Base-by-base conservation (phyloP, 2,797 vertebrate species). In the Pipistrellus pygmaeus region DNA sequence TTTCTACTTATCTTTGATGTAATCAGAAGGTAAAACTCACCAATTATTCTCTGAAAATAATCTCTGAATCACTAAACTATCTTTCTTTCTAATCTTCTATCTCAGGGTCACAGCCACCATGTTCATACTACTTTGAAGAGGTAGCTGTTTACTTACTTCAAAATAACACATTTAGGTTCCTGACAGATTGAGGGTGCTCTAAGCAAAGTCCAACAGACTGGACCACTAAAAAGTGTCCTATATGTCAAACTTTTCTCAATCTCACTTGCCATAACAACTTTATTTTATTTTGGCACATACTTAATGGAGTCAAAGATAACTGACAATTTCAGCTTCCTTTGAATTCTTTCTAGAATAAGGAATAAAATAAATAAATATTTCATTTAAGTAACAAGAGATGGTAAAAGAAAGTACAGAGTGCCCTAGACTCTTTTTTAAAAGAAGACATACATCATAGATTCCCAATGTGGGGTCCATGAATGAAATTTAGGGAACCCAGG, bases 271-370 rank as follows among this genome's bases (percentile, higher is more conserved):
- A 44, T 38, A 71, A 62, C 17, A 90, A 7, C 64, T 81, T 55
- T 35, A 51, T 91, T 88, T 96, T 92, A 91, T n/a, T 85, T 55
- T 85, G 32, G 25, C 32, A 82, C 73, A 82, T 25, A 44, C 1
- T 76, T 18, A 72, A 10, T 55, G 21, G 8, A 83, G 14, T 87
- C 60, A 86, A 17, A 93, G 53, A 90, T 3, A 91, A 14, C 11
- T 73, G 9, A 92, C 3, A 82, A 32, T 78, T 83, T 85, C 27
- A 77, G 41, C 4, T 85, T 94, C 93, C 88, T 85, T 88, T 75
- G 78, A 96, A 71, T 55, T 95, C 41, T 77, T 90, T 88, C 71
- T 87, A 32, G 5, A 87, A 32, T 69, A 95, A 51, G 35, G 5
- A 5, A 86, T 15, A 66, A 3, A 73, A 17, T 77, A 80, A 71